Evolutionary conservation across 2,888 invertebrate genomes (phyloP).

Genomic region (Teleiodes luculella): DNA sequence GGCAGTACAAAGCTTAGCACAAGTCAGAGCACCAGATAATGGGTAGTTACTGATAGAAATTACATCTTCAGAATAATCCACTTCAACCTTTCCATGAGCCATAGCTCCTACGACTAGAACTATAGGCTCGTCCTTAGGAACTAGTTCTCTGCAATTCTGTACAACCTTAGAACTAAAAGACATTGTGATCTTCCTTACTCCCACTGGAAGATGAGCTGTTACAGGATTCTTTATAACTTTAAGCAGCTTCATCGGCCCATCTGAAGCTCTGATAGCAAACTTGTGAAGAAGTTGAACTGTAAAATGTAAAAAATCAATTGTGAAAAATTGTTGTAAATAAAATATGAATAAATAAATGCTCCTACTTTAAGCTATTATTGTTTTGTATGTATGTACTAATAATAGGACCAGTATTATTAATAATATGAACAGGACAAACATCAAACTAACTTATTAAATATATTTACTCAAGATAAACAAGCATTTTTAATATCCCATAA

Average conservation of each 20-base stretch:
- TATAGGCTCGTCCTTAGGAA: slow-evolving; percentile 89
- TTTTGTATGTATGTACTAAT: no score
- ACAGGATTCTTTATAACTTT: slow-evolving; percentile 99
- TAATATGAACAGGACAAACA: no score
- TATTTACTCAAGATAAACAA: no score
- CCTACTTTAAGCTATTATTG: no score
- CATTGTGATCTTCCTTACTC: slow-evolving; percentile 92
- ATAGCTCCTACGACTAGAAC: slow-evolving; percentile 97
- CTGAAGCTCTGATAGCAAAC: slow-evolving; percentile 93
- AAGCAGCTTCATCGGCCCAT: slow-evolving; percentile 91
- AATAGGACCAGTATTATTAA: no score
- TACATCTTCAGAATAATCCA: slow-evolving; percentile 93
- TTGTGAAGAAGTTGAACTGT: slow-evolving; percentile 97
- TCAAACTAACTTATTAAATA: no score
- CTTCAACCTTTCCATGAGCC: slow-evolving; percentile 95
- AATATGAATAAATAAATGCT: no score
- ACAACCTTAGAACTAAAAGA: slow-evolving; percentile 90
- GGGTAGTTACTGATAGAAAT: slow-evolving; percentile 98
- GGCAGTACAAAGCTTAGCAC: slow-evolving; percentile 95
- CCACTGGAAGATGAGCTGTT: slow-evolving; percentile 95
- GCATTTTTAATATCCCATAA: no score
- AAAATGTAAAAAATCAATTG: slow-evolving; percentile 38
- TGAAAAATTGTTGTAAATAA: no score
- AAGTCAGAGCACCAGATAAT: slow-evolving; percentile 96
- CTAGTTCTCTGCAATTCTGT: slow-evolving; percentile 85